phyloP scores from a whole-genome alignment of 2,113 vertebrate species.

The Oenanthe oenanthe region DNA sequence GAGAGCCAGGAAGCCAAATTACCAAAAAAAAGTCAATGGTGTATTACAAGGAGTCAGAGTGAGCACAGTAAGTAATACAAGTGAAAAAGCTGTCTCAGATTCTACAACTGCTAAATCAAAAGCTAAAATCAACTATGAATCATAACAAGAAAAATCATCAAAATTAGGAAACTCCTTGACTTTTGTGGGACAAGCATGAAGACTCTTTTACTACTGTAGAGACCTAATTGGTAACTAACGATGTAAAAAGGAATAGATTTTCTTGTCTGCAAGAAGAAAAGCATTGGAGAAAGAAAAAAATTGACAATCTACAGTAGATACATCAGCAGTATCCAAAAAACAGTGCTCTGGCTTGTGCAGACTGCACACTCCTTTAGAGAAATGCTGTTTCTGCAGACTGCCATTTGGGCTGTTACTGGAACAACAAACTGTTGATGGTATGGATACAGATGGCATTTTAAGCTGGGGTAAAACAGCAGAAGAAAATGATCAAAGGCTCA shows the following conservation, averaged over 20 bases:
- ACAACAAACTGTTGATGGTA: conserved; percentile 66
- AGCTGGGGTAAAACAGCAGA: conserved; percentile 52
- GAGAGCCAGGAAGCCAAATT: not conserved
- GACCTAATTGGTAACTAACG: not conserved
- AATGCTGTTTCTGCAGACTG: conserved; percentile 53
- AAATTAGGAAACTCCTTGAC: not conserved
- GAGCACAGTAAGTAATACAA: not conserved
- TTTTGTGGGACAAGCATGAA: not conserved
- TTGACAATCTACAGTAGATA: not conserved
- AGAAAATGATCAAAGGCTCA: conserved; percentile 65
- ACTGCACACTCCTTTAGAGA: conserved; percentile 35
- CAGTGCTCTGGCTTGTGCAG: conserved; percentile 11
- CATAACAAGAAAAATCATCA: not conserved
- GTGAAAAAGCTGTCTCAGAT: not conserved
- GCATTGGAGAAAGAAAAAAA: not conserved
- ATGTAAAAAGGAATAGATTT: not conserved
- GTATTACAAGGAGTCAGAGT: not conserved
- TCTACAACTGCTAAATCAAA: not conserved
- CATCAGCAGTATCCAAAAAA: conserved; percentile 14
- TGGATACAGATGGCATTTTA: conserved; percentile 65
- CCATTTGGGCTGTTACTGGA: conserved; percentile 65
- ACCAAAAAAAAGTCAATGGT: not conserved
- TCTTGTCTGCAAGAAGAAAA: not conserved
- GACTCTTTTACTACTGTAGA: not conserved
- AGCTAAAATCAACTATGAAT: not conserved